Evolutionary conservation across 2,888 invertebrate species (phyloP), one percentile per base, ranked within the genome.

Genomic region (Meliscaeva auricollis): DNA sequence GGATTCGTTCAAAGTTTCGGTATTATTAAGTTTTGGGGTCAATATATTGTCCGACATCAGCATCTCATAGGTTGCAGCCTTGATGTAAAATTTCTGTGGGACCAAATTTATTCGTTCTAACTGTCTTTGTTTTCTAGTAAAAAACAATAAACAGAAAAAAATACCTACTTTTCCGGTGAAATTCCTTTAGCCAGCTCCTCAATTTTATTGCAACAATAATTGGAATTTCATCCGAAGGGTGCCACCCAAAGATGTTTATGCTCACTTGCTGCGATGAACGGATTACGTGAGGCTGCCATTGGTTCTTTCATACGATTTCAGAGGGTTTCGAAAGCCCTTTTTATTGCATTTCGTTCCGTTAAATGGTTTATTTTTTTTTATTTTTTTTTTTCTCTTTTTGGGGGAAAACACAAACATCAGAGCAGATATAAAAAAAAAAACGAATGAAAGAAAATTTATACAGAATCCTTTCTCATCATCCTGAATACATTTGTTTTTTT

Each of bases 141-240:
- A 26, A 26, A 26, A 26, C 26, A 26, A 26, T 9, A 13, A 13
- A 9, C 2, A 38, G 2, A 38, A 11, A n/a, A n/a, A n/a, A n/a
- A n/a, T n/a, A n/a, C 1, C 9, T 38, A 38, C 9, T 13, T 9
- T 8, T 5, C 1, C 35, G 48, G 66, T 20, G 50, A 66, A 66
- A 66, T 66, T 66, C 50, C 11, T 1, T 32, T 66, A 0, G 11
- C 1, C 7, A 35, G 30, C 46, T 38, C 69, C 35, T 50, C 64
- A 41, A 70, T 64, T 75, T 79, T 64, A 75, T 68, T 72, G 84
- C 80, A 80, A 80, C 75, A 76, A 76, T 84, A 84, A 80, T 68
- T 76, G 81, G 76, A 81, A 44, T 81, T 76, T 72, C 72, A 74
- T 80, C 70, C 13, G 56, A 66, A 62, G 74, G 48, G 74, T 73